A percentile compares a stretch with the other conserved stretches of the same genome.
Evolutionary conservation across 2,888 invertebrate species (phyloP).

Genomic region (Thereva unica): DNA sequence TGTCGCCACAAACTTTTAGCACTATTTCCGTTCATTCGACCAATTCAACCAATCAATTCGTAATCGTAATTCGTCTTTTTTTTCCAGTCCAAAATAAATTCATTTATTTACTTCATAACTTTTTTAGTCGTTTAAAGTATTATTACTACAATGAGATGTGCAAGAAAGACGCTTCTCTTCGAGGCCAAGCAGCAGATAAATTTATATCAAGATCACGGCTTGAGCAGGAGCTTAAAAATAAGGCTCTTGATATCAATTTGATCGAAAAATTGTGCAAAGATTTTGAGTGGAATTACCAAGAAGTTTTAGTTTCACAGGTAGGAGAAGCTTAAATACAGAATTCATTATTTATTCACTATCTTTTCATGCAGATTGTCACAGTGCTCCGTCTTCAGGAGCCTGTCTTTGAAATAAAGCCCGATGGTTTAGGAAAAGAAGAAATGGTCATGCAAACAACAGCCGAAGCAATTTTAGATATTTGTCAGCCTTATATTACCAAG

Average conservation of each 20-base stretch:
- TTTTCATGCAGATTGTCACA: slow-evolving; percentile 48
- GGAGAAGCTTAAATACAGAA: neutral
- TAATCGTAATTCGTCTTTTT: no score
- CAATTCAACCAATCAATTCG: no score
- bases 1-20: no score
- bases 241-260: slow-evolving; percentile 52
- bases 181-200: slow-evolving; percentile 52
- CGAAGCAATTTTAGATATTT: slow-evolving; percentile 50
- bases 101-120: neutral
- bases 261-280: slow-evolving; percentile 54
- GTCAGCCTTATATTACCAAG: slow-evolving; percentile 55
- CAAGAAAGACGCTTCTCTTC: slow-evolving; percentile 53
- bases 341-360: neutral
- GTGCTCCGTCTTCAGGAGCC: slow-evolving; percentile 53
- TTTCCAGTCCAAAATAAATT: no score
- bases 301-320: slow-evolving; percentile 54
- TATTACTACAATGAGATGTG: slow-evolving; percentile 56
- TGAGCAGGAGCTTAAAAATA: slow-evolving; percentile 53
- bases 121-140: slow-evolving; percentile 53
- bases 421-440: slow-evolving; percentile 55
- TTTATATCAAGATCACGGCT: slow-evolving; percentile 53
- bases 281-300: slow-evolving; percentile 56
- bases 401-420: slow-evolving; percentile 52
- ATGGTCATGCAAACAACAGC: slow-evolving; percentile 51
- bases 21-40: no score